These are phyloP conservation scores for Nothobranchius kuhntae DNA, from an alignment of 2,113 vertebrate species.

Conservation along the genomic window DNA sequence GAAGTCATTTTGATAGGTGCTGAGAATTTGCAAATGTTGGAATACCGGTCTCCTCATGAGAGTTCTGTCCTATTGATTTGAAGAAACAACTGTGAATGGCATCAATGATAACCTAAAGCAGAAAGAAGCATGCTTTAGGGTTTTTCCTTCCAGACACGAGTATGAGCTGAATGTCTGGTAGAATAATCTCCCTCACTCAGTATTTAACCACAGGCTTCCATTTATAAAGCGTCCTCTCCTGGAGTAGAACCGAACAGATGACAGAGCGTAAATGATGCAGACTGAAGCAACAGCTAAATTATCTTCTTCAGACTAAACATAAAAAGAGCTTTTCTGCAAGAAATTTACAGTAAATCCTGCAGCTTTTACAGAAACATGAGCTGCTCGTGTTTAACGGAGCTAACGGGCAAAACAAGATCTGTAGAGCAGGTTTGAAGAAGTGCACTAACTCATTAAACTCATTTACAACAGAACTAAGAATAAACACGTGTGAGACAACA, in stretches of 20 bases:
- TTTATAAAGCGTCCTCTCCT: conserved; percentile 5
- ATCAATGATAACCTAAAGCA: background rate
- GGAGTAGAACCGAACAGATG: no score
- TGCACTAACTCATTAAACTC: conserved; percentile 51
- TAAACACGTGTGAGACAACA: conserved; percentile 42
- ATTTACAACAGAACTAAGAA: conserved; percentile 56
- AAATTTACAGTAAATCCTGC: conserved; percentile 18
- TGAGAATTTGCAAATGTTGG: no score
- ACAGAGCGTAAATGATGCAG: no score
- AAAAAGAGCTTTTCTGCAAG: background rate
- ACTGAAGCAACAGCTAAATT: background rate
- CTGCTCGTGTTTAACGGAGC: conserved; percentile 9
- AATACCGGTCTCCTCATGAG: no score
- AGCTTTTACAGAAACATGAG: conserved; percentile 26
- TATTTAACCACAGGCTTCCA: conserved; percentile 30
- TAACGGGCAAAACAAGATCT: conserved; percentile 62
- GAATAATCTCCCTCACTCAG: conserved; percentile 36
- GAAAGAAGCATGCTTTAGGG: background rate
- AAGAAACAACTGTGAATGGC: no score
- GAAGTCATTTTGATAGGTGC: no score
- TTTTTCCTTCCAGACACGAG: conserved; percentile 19
- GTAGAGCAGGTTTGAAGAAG: conserved; percentile 45
- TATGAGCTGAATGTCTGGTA: conserved; percentile 19
- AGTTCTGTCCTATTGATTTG: no score
- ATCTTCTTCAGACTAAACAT: background rate